These are phyloP conservation scores for Metacarcinus magister DNA, from an alignment of 2,888 invertebrate genomes.

Conservation along the genomic window DNA sequence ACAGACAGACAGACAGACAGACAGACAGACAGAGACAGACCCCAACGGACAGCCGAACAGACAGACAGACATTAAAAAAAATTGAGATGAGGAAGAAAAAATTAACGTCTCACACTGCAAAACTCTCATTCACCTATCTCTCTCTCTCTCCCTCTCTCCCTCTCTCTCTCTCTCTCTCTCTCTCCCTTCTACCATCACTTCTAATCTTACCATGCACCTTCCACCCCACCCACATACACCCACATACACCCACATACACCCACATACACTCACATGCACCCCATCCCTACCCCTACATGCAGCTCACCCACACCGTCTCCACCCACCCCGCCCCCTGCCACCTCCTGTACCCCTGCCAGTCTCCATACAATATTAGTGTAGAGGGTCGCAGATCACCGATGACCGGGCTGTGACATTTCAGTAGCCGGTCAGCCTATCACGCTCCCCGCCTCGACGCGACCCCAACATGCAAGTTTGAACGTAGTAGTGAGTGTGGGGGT, in stretches of 20 bases:
- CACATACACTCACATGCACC: background rate
- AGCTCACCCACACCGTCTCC: background rate
- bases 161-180: background rate
- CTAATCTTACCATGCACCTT: background rate
- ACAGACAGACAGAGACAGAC: background rate
- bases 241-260: background rate
- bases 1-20: background rate
- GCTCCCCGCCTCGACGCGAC: background rate
- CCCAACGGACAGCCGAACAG: background rate
- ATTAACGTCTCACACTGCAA: background rate
- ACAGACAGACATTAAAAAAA: background rate
- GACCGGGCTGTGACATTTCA: constrained; percentile 43
- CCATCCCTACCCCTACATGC: background rate
- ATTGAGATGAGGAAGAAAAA: background rate
- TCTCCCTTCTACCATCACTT: background rate
- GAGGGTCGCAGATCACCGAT: constrained; percentile 55
- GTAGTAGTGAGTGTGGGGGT: constrained; percentile 35
- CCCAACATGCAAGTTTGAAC: background rate
- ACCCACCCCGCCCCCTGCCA: background rate
- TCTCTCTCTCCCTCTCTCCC: background rate
- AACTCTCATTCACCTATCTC: background rate
- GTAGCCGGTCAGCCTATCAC: background rate
- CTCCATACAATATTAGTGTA: constrained; percentile 38
- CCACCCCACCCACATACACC: background rate
- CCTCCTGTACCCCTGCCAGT: background rate